Evolutionary conservation across 1,140 invertebrate species (phyloP).

Genomic region (Acromyrmex heyeri): DNA sequence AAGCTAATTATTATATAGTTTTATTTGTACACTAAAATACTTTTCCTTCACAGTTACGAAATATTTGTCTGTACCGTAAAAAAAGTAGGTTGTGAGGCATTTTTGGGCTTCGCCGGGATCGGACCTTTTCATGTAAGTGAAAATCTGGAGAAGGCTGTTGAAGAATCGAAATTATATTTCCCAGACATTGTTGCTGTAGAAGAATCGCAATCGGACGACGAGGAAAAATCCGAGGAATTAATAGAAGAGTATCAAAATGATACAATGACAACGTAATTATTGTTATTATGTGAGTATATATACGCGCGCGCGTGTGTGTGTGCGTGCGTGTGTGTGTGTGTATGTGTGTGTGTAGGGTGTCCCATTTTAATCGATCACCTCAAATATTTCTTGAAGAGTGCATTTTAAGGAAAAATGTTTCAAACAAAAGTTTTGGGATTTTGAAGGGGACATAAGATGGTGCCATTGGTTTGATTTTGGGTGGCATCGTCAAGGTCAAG

Average conservation of each 20-base stretch:
- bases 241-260: constrained; percentile 71
- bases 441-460: no score
- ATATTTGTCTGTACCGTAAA: constrained; percentile 84
- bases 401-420: no score
- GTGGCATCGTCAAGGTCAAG: no score
- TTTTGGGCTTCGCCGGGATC: constrained; percentile 85
- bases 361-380: no score
- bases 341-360: no score
- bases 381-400: no score
- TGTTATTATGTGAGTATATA: no score
- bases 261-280: not conserved
- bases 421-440: no score
- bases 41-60: constrained; percentile 78
- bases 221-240: constrained; percentile 79
- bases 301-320: no score
- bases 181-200: constrained; percentile 77
- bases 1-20: not conserved
- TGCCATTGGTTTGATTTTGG: no score
- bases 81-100: constrained; percentile 83
- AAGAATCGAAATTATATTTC: constrained; percentile 84
- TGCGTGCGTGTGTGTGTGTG: no score
- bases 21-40: constrained; percentile 1
- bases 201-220: constrained; percentile 83
- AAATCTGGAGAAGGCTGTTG: constrained; percentile 82
- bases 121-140: constrained; percentile 86